Percentiles rank a stretch among this genome's conserved stretches.
These are phyloP conservation scores for Drosophila pectinifera DNA, from an alignment of 1,140 invertebrate species.

Conservation along the genomic window DNA sequence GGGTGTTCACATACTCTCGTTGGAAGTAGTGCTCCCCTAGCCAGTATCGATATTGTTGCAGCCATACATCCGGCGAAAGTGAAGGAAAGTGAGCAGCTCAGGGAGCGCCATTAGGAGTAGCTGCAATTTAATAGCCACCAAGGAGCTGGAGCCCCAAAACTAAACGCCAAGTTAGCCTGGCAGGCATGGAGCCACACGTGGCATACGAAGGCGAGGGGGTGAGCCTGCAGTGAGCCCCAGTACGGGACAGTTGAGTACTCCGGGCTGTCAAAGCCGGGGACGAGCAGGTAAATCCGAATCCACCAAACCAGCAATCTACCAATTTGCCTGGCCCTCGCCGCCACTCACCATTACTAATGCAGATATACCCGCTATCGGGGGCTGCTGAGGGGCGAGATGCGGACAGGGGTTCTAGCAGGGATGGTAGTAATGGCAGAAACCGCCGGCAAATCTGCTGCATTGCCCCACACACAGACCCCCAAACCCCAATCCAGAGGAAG, in stretches of 20 bases:
- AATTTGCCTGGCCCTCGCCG: slow-evolving; percentile 72
- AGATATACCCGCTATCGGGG: slow-evolving; percentile 67
- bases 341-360: slow-evolving; percentile 76
- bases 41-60: slow-evolving; percentile 61
- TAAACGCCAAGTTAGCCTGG: slow-evolving; percentile 70
- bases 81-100: slow-evolving; percentile 52
- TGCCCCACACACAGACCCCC: slow-evolving; percentile 34
- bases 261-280: slow-evolving; percentile 61
- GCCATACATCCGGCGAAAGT: slow-evolving; percentile 51
- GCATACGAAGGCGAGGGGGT: neutral
- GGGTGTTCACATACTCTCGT: neutral
- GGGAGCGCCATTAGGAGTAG: slow-evolving; percentile 44
- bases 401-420: slow-evolving; percentile 15
- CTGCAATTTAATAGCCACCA: slow-evolving; percentile 73
- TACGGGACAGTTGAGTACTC: neutral
- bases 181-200: slow-evolving; percentile 38
- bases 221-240: neutral
- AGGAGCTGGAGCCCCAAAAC: slow-evolving; percentile 53
- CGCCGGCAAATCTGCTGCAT: slow-evolving; percentile 80
- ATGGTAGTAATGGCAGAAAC: slow-evolving; percentile 74
- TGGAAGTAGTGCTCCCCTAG: slow-evolving; percentile 1
- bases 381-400: slow-evolving; percentile 2
- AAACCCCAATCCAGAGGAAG: slow-evolving; percentile 3
- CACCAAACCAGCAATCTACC: slow-evolving; percentile 36
- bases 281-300: slow-evolving; percentile 63